Base-by-base conservation (phyloP, 2,888 invertebrate genomes). In the Nowickia ferox region DNA sequence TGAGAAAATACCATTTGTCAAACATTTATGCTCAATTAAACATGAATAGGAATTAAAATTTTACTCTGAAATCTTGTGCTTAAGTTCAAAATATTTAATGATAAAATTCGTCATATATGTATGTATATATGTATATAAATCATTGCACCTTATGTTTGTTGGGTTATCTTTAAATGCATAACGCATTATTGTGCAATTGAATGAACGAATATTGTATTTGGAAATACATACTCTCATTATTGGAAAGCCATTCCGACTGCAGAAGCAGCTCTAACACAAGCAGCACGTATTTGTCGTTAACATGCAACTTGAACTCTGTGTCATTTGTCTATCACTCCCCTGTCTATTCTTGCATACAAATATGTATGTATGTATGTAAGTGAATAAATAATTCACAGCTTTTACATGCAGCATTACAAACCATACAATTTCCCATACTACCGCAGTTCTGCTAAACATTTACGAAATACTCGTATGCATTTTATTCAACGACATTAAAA, bases 271-370 rank as follows among this genome's bases (percentile, higher is more conserved):
- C 46, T 30, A 69, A 44, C 9, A 75, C 38, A 65, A 55, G 13
- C 55, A 68, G 40, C 82, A 85, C 85, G 85, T 85, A 82, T 71
- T 82, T 82, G 72, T 59, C 81, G 74, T 82, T 77, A 82, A 74
- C 63, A 78, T 85, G 81, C 63, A 74, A 69, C 82, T 82, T 85
- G 81, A 85, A 85, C 82, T 82, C 80, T 72, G 57, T 82, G 82
- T 82, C 85, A 85, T 78, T 78, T 85, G 77, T 81, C 84, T 77
- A 81, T 85, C 72, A 81, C 55, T 72, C 66, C 46, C 68, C 55
- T 72, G 66, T 76, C 69, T 76, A 63, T 75, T 46, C 69, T 9
- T 61, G 71, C 69, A 75, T 38, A 48, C 51, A 74, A 19, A 69
- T 13, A 48, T 22, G 57, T 30, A 79, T 59, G 66, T 46, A 74